A percentile compares a stretch with the other conserved stretches of the same genome.
These are phyloP conservation scores for Eutrigla gurnardus DNA, from an alignment of 2,797 vertebrate species.

Conservation along the genomic window DNA sequence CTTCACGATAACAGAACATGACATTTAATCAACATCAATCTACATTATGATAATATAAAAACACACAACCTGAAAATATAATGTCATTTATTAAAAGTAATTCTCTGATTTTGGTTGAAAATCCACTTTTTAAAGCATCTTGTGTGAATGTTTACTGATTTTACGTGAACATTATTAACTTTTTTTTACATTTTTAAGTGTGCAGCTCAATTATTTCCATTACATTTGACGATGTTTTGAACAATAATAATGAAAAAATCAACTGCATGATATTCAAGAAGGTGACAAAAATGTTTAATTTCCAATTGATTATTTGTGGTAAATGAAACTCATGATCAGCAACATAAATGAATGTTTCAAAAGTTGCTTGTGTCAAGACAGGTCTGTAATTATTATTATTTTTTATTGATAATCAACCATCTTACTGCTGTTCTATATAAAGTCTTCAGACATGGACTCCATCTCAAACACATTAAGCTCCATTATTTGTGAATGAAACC, in stretches of 20 bases:
- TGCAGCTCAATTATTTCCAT: background rate
- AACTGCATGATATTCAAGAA: background rate
- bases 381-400: background rate
- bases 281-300: background rate
- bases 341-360: background rate
- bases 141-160: background rate
- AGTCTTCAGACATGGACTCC: background rate
- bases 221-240: background rate
- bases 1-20: background rate
- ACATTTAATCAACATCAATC: background rate
- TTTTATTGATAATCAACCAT: background rate
- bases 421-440: background rate
- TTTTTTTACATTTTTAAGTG: background rate
- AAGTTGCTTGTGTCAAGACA: background rate
- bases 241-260: background rate
- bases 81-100: background rate
- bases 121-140: background rate
- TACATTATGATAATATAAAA: background rate
- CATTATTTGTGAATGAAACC: constrained; percentile 37
- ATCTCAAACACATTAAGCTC: background rate
- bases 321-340: background rate
- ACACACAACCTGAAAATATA: background rate
- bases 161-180: background rate
- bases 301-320: background rate
- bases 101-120: background rate